phyloP scores from a whole-genome alignment of 2,888 invertebrate genomes.

The Pantelozetes paolii region DNA sequence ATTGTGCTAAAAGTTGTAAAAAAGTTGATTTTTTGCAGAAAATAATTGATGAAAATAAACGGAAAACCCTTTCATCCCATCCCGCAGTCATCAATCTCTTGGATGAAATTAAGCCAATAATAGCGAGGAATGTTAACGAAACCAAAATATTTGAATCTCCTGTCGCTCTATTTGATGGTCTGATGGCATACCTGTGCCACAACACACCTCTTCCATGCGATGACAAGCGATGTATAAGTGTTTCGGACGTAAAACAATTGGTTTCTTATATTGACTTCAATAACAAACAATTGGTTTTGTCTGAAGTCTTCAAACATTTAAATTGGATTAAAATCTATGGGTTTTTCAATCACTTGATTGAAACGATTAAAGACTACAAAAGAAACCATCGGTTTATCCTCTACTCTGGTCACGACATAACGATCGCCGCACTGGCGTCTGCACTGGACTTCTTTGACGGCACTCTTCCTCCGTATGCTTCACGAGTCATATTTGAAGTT shows the following conservation, averaged over 20 bases:
- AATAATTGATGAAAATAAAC: background rate
- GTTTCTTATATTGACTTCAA: constrained; percentile 80
- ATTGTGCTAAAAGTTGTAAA: constrained; percentile 4
- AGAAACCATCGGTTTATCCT: constrained; percentile 60
- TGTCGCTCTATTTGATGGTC: constrained; percentile 69
- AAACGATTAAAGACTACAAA: constrained; percentile 67
- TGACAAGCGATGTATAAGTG: constrained; percentile 56
- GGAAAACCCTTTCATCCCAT: constrained; percentile 57
- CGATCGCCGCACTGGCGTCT: constrained; percentile 73
- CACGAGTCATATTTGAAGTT: constrained; percentile 80
- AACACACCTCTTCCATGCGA: constrained; percentile 72
- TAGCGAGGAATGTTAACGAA: background rate
- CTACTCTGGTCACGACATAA: constrained; percentile 88
- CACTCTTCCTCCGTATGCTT: constrained; percentile 72
- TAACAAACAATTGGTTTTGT: constrained; percentile 59
- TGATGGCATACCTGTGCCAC: constrained; percentile 80
- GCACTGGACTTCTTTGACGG: constrained; percentile 67
- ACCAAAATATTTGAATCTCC: background rate
- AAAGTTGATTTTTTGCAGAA: background rate
- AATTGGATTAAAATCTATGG: constrained; percentile 74
- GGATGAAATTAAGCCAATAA: constrained; percentile 51
- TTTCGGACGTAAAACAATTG: constrained; percentile 69
- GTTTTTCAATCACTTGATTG: constrained; percentile 72
- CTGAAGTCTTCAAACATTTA: constrained; percentile 54
- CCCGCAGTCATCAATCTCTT: constrained; percentile 69